Evolutionary conservation across 2,888 invertebrate species (phyloP).

Genomic region (Pantelozetes paolii): DNA sequence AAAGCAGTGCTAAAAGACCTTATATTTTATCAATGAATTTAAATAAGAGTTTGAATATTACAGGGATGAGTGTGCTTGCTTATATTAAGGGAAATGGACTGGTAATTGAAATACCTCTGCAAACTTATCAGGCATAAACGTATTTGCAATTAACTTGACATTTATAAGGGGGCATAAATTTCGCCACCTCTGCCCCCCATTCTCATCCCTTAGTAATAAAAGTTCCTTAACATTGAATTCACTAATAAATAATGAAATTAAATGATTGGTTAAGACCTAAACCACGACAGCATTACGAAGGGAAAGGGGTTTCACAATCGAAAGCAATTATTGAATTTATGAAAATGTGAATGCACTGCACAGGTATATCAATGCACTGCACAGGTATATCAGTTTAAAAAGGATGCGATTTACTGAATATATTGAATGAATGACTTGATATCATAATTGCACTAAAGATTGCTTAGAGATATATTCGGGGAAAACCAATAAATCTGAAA

Average conservation of each 20-base stretch:
- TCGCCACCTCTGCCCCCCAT: too few relatives aligned
- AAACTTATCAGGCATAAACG: too few relatives aligned
- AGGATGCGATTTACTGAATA: background rate
- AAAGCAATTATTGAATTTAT: background rate
- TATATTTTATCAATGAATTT: background rate
- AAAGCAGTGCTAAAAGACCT: background rate
- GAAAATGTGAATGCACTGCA: background rate
- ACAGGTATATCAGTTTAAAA: background rate
- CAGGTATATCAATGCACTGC: background rate
- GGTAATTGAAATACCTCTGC: too few relatives aligned
- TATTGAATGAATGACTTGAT: constrained; percentile 2
- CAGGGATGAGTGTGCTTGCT: too few relatives aligned
- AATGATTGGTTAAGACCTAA: background rate
- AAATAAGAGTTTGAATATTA: background rate
- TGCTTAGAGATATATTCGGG: constrained; percentile 9
- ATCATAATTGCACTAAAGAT: constrained; percentile 27
- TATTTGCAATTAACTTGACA: too few relatives aligned
- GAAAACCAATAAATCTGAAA: constrained; percentile 19
- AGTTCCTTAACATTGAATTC: background rate
- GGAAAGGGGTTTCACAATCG: background rate
- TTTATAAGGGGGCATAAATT: too few relatives aligned
- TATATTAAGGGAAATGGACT: too few relatives aligned
- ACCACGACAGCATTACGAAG: background rate
- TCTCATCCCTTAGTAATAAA: background rate
- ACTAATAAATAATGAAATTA: background rate